phyloP scores from a whole-genome alignment of 2,797 vertebrate species.

The Masticophis lateralis region DNA sequence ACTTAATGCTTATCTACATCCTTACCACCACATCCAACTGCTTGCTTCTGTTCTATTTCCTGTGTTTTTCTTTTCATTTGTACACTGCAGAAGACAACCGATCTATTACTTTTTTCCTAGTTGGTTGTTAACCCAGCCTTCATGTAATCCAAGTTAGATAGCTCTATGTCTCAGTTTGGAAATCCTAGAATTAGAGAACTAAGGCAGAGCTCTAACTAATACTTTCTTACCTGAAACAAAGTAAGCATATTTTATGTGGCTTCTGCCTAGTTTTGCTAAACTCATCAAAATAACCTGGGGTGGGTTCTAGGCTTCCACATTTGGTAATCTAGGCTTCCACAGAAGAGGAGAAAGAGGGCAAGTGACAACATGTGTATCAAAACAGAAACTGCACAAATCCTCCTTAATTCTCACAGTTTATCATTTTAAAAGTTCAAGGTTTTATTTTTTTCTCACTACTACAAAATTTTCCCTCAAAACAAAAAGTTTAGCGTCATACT shows the following conservation, averaged over 20 bases:
- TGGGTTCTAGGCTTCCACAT: background rate
- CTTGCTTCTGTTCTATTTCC: background rate
- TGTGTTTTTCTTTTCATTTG: background rate
- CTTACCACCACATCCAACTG: background rate
- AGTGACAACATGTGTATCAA: background rate
- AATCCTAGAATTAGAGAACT: background rate
- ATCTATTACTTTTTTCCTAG: background rate
- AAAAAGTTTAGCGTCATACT: too few relatives aligned
- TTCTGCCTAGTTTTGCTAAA: conserved; percentile 44
- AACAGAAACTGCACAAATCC: background rate
- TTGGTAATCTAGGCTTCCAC: conserved; percentile 7
- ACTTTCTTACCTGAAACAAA: conserved; percentile 33
- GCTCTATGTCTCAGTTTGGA: background rate
- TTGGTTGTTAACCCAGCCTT: background rate
- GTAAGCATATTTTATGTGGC: conserved; percentile 51
- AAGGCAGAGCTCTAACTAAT: conserved; percentile 4
- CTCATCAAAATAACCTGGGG: conserved; percentile 21
- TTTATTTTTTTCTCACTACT: too few relatives aligned
- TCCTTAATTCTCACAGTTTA: too few relatives aligned
- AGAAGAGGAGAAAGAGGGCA: background rate
- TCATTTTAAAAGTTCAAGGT: too few relatives aligned
- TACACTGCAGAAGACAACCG: background rate
- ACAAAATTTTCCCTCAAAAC: too few relatives aligned
- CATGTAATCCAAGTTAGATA: background rate
- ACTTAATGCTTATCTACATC: background rate